Conservation (phyloP, 2,113 vertebrate species). For the Phalacrocorax carbo region DNA sequence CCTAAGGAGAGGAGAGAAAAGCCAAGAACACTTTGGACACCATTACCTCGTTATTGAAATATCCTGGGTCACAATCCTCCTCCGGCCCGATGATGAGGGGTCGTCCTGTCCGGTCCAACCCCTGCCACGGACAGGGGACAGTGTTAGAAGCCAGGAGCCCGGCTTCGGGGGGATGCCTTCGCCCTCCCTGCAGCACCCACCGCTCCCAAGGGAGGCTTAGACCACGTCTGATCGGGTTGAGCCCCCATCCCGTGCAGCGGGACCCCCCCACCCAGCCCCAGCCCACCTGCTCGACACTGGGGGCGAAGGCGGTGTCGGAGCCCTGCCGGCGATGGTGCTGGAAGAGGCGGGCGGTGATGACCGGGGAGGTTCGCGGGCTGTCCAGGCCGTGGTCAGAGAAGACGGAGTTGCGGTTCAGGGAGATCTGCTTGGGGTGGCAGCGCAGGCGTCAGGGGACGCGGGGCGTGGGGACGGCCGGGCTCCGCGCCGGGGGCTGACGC, state of each 20-base stretch:
- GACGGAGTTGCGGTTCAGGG: conserved; percentile 67
- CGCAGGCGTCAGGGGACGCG: rapidly evolving
- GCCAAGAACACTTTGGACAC: not conserved
- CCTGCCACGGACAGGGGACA: conserved; percentile 18
- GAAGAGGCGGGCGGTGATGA: conserved; percentile 65
- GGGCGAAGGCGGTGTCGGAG: conserved; percentile 66
- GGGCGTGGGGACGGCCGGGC: rapidly evolving
- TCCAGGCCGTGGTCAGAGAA: conserved; percentile 70
- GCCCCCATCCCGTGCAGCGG: not conserved
- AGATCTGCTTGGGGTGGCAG: not conserved
- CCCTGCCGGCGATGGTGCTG: conserved; percentile 78
- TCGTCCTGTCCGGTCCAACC: conserved; percentile 48
- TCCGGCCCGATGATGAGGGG: conserved; percentile 89
- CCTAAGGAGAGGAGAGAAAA: not conserved
- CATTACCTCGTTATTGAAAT: conserved; percentile 73
- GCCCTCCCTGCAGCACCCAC: not conserved
- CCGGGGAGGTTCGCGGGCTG: conserved; percentile 87
- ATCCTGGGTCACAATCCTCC: conserved; percentile 86
- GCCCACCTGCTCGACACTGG: conserved; percentile 75
- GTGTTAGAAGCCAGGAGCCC: not conserved
- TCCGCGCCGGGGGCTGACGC: rapidly evolving
- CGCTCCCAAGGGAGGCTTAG: not conserved
- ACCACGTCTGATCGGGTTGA: rapidly evolving
- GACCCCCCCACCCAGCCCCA: not conserved
- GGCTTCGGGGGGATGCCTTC: not conserved